These are phyloP conservation scores for Podabrus alpinus DNA, from an alignment of 2,888 invertebrate species.

Conservation along the genomic window DNA sequence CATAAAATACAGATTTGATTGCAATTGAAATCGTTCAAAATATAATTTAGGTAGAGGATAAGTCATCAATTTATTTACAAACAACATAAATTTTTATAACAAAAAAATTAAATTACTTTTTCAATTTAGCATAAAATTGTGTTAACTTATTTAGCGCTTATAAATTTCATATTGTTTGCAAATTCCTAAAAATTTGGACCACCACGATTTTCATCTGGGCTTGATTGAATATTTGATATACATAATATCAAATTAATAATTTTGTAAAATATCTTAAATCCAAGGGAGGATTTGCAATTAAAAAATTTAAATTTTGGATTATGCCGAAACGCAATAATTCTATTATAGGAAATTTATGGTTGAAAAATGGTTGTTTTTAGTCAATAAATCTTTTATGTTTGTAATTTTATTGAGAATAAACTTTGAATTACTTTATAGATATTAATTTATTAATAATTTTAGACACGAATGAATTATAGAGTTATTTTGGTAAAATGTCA, in stretches of 20 bases:
- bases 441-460: not conserved
- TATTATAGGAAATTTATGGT: not conserved
- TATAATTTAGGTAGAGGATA: not conserved
- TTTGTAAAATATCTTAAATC: not conserved
- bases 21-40: not conserved
- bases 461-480: not conserved
- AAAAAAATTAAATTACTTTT: not conserved
- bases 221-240: not conserved
- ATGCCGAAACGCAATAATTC: not conserved
- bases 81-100: not conserved
- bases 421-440: not conserved
- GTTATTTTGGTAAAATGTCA: constrained; percentile 3
- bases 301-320: not conserved
- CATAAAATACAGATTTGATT: not conserved
- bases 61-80: not conserved
- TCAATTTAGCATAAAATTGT: not conserved
- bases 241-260: not conserved
- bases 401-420: not conserved
- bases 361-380: not conserved
- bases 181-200: not conserved
- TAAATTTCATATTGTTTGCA: not conserved
- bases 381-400: not conserved
- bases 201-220: not conserved
- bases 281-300: not conserved
- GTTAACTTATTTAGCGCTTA: not conserved